Conservation (phyloP, 2,888 invertebrate species). For the Leptinotarsa tumamoca region DNA sequence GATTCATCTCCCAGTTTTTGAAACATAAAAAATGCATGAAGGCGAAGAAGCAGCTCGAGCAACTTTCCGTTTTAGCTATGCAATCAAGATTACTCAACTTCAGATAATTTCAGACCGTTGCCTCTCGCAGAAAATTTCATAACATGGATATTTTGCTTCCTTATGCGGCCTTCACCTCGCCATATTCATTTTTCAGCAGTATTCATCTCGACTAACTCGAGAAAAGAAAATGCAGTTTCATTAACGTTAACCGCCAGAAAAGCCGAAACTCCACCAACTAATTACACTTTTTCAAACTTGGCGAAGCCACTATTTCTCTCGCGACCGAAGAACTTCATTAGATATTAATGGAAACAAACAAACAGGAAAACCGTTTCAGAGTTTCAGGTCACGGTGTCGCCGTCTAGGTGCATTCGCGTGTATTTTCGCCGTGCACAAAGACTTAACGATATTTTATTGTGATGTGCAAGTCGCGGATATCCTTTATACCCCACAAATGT, state of each 20-base stretch:
- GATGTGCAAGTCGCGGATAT: constrained; percentile 7
- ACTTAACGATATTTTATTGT: not conserved
- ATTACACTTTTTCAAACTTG: constrained; percentile 13
- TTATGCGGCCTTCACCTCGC: not conserved
- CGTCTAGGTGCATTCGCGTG: constrained; percentile 16
- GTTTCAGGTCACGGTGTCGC: not conserved
- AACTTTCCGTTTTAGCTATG: no score
- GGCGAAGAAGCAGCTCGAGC: no score
- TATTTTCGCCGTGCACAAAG: constrained; percentile 16
- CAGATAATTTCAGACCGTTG: not conserved
- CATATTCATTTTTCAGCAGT: constrained; percentile 6
- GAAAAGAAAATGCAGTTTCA: constrained; percentile 18
- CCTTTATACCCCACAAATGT: not conserved
- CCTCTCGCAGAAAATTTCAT: not conserved
- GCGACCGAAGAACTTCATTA: constrained; percentile 1
- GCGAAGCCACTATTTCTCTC: constrained; percentile 1
- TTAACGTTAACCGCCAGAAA: constrained; percentile 7
- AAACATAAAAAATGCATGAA: no score
- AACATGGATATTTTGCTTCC: not conserved
- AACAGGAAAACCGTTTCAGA: constrained; percentile 14
- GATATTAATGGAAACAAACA: constrained; percentile 19
- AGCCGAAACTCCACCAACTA: not conserved
- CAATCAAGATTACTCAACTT: no score
- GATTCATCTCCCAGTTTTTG: no score
- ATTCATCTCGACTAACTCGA: not conserved